Percentiles rank a stretch among this genome's conserved stretches.
Evolutionary conservation across 2,888 invertebrate genomes (phyloP).

Genomic region (Leucozona laternaria): DNA sequence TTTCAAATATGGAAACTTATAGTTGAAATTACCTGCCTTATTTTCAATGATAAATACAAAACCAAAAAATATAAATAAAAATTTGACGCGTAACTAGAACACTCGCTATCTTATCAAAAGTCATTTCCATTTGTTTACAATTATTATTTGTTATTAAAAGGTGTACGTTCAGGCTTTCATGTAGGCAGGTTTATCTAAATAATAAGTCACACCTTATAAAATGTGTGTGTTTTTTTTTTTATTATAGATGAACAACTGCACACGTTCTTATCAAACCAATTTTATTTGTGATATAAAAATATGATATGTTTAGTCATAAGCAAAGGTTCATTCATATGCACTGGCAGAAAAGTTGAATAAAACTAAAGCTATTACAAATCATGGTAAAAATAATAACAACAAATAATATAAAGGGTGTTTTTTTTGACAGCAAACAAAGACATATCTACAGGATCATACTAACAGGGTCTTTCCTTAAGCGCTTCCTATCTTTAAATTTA

Average conservation of each 20-base stretch:
- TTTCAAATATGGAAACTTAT: not conserved
- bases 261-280: slow-evolving; percentile 15
- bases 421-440: too few relatives aligned
- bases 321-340: not conserved
- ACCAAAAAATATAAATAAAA: not conserved
- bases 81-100: slow-evolving; percentile 9
- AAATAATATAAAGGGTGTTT: too few relatives aligned
- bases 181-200: not conserved
- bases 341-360: not conserved
- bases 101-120: slow-evolving; percentile 20
- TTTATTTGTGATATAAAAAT: slow-evolving; percentile 1
- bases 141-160: not conserved
- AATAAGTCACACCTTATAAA: slow-evolving; percentile 23
- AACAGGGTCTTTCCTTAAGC: too few relatives aligned
- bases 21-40: not conserved
- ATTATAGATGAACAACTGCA: not conserved
- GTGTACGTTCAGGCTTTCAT: not conserved
- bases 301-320: not conserved
- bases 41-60: not conserved
- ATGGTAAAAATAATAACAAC: too few relatives aligned
- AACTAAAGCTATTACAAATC: not conserved
- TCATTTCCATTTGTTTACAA: slow-evolving; percentile 3
- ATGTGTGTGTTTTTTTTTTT: not conserved
- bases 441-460: too few relatives aligned
- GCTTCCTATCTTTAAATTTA: too few relatives aligned